Conservation (phyloP, 1,140 invertebrate species). For the Drosophila ambigua region DNA sequence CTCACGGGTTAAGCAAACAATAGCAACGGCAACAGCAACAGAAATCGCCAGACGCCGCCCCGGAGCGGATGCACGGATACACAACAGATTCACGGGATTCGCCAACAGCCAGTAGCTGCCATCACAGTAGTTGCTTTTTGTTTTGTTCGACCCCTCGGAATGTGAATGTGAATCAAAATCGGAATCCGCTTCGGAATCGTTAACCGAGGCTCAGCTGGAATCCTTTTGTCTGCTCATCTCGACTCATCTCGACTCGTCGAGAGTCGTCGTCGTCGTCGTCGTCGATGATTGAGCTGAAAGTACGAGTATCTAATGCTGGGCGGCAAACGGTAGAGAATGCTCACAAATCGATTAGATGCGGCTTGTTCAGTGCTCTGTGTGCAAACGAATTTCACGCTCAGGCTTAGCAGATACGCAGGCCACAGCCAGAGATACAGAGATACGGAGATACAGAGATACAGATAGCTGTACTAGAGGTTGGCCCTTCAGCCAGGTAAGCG, state of each 20-base stretch:
- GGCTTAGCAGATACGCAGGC: constrained; percentile 52
- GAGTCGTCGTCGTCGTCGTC: not conserved
- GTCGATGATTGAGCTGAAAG: constrained; percentile 51
- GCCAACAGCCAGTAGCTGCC: constrained; percentile 5
- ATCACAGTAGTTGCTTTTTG: too few species aligned
- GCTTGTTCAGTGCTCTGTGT: constrained; percentile 66
- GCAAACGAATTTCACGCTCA: constrained; percentile 66
- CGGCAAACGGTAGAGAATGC: not conserved
- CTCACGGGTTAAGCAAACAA: constrained; percentile 38
- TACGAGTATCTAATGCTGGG: constrained; percentile 35
- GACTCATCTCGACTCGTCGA: too few species aligned
- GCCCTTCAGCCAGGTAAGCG: constrained; percentile 45
- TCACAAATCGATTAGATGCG: constrained; percentile 69
- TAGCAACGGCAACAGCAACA: constrained; percentile 26
- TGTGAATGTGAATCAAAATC: not conserved
- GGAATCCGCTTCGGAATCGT: not conserved
- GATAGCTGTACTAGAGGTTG: not conserved
- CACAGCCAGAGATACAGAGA: constrained; percentile 48
- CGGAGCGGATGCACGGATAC: not conserved
- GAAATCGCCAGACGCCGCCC: constrained; percentile 36
- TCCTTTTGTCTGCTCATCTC: constrained; percentile 32
- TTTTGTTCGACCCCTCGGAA: not conserved
- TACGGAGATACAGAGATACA: constrained; percentile 4
- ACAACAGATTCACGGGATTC: not conserved
- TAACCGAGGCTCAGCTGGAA: constrained; percentile 45